Base-by-base conservation (phyloP, 2,797 vertebrate species). In the Arrhamphus sclerolepis region DNA sequence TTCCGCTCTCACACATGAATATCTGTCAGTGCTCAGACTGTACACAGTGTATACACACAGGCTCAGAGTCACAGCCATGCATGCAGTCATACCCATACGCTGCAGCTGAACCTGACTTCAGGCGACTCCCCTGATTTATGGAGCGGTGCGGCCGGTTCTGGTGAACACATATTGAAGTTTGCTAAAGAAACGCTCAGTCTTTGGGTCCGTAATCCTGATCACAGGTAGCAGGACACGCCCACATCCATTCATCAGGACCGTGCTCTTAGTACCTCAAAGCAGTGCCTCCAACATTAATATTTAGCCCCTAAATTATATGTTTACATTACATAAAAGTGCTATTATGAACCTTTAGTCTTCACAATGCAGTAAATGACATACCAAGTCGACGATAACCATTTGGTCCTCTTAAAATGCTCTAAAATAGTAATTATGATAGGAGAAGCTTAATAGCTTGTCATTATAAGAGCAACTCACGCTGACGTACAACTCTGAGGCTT, bases 1-100 rank as follows among this genome's bases (percentile, higher is more conserved):
- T 56, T 48, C 20, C 14, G 2, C 49, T 62, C 56, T 64, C 69
- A 34, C 31, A 52, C 31, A 41, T 4, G 14, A 49, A 7, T 47
- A 46, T 61, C 59, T 51, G 56, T 56, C 62, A 75, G 47, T 28
- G 28, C 50, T 62, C 59, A 39, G 21, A 68, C n/a, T 14, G 40
- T 26, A 43, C 41, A 56, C n/a, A 55, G 31, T 9, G 14, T 5
- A 51, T 7, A 61, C 24, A 70, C 34, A 53, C 38, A 43, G 8
- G 13, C 20, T 39, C 11, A 40, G 44, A 18, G 48, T 19, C 73
- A 62, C 52, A 77, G 61, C 43, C 54, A 53, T 10, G 29, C 34
- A 58, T 8, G 18, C 31, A 48, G 14, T 54, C 52, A 52, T 20
- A 56, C 1, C 24, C 49, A 46, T 10, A 48, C 44, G 14, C 43